Conservation (phyloP, 2,888 invertebrate genomes). For the Nephrotoma guestfalica region DNA sequence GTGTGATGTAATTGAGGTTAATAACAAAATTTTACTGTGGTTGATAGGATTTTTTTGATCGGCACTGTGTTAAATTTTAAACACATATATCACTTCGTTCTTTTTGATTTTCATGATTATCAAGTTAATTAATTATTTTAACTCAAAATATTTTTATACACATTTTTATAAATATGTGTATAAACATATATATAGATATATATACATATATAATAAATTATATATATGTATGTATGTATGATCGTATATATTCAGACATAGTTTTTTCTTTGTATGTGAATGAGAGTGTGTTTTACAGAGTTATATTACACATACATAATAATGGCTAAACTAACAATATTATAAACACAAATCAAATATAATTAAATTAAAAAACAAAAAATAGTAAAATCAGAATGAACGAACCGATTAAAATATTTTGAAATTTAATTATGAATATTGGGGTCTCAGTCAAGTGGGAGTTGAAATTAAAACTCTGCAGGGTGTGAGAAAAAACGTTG, state of each 20-base stretch:
- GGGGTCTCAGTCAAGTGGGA: not conserved
- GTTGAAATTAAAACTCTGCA: not conserved
- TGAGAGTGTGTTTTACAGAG: not conserved
- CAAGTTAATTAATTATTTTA: not conserved
- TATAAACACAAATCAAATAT: not conserved
- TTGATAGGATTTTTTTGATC: not conserved
- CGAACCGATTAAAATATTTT: not conserved
- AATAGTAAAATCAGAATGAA: not conserved
- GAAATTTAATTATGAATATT: not conserved
- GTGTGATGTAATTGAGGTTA: not conserved
- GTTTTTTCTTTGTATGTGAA: not conserved
- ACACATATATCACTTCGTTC: not conserved
- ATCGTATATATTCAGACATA: not conserved
- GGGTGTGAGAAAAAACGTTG: too few relatives aligned
- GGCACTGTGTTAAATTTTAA: not conserved
- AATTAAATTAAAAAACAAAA: not conserved
- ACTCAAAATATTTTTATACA: not conserved
- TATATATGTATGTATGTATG: not conserved
- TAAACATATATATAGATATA: not conserved
- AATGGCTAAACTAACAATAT: not conserved
- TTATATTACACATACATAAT: not conserved
- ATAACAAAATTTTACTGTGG: not conserved
- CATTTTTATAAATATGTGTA: not conserved
- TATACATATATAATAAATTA: not conserved
- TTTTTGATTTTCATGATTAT: not conserved